Conservation (phyloP, 2,888 invertebrate species). For the Thyatira batis region DNA sequence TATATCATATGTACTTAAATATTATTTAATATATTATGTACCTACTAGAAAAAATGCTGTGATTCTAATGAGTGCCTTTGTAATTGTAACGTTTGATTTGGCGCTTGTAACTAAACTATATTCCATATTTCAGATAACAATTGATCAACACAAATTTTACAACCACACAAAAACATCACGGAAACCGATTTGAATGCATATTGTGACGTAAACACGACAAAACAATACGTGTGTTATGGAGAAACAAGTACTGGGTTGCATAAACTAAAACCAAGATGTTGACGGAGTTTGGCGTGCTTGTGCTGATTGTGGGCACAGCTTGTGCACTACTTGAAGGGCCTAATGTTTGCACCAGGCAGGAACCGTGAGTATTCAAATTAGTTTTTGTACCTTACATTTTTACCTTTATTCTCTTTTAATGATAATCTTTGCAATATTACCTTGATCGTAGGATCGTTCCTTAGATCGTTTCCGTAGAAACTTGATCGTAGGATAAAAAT, state of each 20-base stretch:
- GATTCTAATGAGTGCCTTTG: no score
- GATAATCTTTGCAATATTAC: no score
- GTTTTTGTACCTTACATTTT: neutral
- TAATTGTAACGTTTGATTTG: neutral
- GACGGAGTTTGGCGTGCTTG: slow-evolving; percentile 47
- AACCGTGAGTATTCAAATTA: slow-evolving; percentile 84
- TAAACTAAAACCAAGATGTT: slow-evolving; percentile 60
- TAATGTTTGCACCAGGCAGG: slow-evolving; percentile 90
- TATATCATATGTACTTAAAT: no score
- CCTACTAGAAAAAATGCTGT: no score
- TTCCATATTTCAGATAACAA: slow-evolving; percentile 15
- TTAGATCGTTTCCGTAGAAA: no score
- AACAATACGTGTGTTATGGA: slow-evolving; percentile 74
- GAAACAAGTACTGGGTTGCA: slow-evolving; percentile 42
- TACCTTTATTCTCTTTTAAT: no score
- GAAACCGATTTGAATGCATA: slow-evolving; percentile 42
- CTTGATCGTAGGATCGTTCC: no score
- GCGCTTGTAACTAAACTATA: slow-evolving; percentile 6
- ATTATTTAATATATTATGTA: no score
- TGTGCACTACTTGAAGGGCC: slow-evolving; percentile 78
- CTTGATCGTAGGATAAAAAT: no score
- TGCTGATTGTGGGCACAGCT: neutral
- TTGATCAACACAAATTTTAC: slow-evolving; percentile 11
- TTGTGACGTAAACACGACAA: slow-evolving; percentile 49
- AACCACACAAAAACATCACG: slow-evolving; percentile 20